These are phyloP conservation scores for Linyphia triangularis DNA, from an alignment of 2,888 invertebrate species.

Conservation along the genomic window DNA sequence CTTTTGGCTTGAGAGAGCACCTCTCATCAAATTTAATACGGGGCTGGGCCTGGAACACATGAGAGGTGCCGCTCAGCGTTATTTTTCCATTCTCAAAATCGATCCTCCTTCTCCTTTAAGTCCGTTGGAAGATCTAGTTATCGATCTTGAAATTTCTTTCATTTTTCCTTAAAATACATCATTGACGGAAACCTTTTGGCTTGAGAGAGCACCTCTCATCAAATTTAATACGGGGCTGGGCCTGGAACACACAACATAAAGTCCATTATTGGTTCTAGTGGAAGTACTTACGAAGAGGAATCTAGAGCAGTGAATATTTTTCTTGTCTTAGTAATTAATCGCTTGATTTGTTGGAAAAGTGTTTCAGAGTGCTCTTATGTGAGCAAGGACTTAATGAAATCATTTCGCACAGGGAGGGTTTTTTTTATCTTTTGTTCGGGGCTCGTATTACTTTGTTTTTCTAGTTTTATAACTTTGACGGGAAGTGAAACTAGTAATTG, in stretches of 20 bases:
- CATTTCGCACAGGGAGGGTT: background rate
- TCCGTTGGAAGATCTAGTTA: constrained; percentile 27
- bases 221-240: background rate
- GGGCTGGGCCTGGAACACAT: too few relatives aligned
- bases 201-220: constrained; percentile 16
- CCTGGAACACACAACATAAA: background rate
- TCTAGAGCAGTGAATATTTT: background rate
- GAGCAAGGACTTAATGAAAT: constrained; percentile 28
- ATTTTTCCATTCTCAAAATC: constrained; percentile 27
- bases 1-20: constrained; percentile 5
- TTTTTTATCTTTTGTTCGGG: constrained; percentile 6
- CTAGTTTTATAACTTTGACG: background rate
- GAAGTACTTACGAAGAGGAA: background rate
- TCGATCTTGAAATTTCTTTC: constrained; percentile 9
- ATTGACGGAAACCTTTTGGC: constrained; percentile 29
- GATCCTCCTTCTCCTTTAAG: background rate
- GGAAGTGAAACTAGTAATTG: background rate
- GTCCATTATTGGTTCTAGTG: constrained; percentile 39
- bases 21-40: constrained; percentile 5
- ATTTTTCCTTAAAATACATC: constrained; percentile 25
- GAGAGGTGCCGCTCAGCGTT: constrained; percentile 11
- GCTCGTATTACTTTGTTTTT: background rate
- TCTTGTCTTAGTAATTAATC: constrained; percentile 19
- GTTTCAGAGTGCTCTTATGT: background rate
- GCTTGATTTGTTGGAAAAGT: constrained; percentile 10